Base-by-base conservation (phyloP, 2,888 invertebrate genomes). In the Polydesmus complanatus region DNA sequence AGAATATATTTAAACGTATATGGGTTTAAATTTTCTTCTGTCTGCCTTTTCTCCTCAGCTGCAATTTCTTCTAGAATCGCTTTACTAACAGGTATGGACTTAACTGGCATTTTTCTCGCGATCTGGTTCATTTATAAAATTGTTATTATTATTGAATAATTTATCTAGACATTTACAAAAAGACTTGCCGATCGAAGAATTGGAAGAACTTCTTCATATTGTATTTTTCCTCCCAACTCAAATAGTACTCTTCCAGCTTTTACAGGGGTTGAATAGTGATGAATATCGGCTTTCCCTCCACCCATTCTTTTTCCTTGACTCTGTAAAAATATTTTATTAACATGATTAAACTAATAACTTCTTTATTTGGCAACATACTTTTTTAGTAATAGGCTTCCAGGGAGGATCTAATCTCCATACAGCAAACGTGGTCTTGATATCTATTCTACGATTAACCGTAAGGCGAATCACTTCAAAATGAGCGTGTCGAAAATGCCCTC, bases 241-340 rank as follows among this genome's bases (percentile, higher is more conserved):
- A 99, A 65, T 63, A 99, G 89, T 23, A 99, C 83, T 68, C 97
- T 80, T 53, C 89, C 91, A 27, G 86, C 80, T 78, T 86, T 92
- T 2, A 99, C 74, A 0, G 98, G 98, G 1, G 94, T 92, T 0
- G 88, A 90, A 73, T 95, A 99, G 74, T 94, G 91, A 71, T 95
- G 86, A 62, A 99, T 94, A 0, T 84, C 78, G 5, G 91, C 93
- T 79, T 98, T 98, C 18, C 97, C 97, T 65, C 94, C 93, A 8
- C 97, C 97, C 89, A 95, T 91, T 68, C 92, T 79, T 66, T 86
- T 84, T 0, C 96, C 96, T 73, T 85, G 85, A 0, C 90, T 88
- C 78, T 83, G 73, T 62, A 69, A n/a, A n/a, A n/a, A n/a, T n/a
- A n/a, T n/a, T n/a, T n/a, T n/a, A n/a, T n/a, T n/a, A n/a, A n/a